Evolutionary conservation across 2,888 invertebrate species (phyloP).

Genomic region (Troglohyphantes excavatus): DNA sequence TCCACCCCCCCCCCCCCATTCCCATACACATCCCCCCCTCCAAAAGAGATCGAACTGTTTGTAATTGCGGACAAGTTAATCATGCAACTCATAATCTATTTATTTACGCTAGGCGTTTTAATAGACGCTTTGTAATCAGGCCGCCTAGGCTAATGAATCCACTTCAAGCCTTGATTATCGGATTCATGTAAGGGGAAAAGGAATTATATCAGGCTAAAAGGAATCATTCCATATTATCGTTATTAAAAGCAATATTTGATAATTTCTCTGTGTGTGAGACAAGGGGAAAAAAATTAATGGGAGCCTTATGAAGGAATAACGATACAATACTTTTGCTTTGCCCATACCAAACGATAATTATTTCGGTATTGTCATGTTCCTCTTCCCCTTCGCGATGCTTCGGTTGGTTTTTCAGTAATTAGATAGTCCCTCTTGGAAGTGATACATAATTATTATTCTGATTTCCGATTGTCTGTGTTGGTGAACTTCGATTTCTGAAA

Average conservation of each 20-base stretch:
- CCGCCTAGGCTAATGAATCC: slow-evolving; percentile 73
- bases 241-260: slow-evolving; percentile 72
- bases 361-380: slow-evolving; percentile 58
- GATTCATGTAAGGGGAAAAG: slow-evolving; percentile 32
- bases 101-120: slow-evolving; percentile 75
- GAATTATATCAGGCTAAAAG: slow-evolving; percentile 15
- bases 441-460: slow-evolving; percentile 58
- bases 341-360: slow-evolving; percentile 37
- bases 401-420: slow-evolving; percentile 68
- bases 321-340: not conserved
- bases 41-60: slow-evolving; percentile 72
- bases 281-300: slow-evolving; percentile 24
- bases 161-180: slow-evolving; percentile 62
- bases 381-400: not conserved
- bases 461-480: slow-evolving; percentile 5
- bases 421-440: slow-evolving; percentile 11
- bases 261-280: slow-evolving; percentile 10
- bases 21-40: slow-evolving; percentile 22
- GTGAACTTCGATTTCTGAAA: slow-evolving; percentile 51
- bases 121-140: slow-evolving; percentile 64
- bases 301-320: not conserved
- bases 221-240: slow-evolving; percentile 40
- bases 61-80: slow-evolving; percentile 77
- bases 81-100: slow-evolving; percentile 69
- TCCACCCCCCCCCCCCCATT: not conserved